Conservation (phyloP, 2,113 vertebrate genomes). For the Halichoeres trimaculatus region DNA sequence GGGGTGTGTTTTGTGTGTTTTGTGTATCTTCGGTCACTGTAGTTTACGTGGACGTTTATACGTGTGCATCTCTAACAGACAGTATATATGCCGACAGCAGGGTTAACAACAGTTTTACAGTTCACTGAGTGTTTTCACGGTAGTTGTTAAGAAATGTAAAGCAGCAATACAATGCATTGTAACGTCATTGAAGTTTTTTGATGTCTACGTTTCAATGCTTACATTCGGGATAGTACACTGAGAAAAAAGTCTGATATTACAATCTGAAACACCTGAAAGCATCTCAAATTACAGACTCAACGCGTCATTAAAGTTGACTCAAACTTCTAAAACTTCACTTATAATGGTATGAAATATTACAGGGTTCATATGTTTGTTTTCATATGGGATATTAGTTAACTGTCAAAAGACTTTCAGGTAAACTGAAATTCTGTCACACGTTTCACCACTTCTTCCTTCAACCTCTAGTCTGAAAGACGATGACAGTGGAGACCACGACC, state of each 20-base stretch:
- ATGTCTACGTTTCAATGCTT: neutral
- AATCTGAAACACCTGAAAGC: neutral
- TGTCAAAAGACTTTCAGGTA: neutral
- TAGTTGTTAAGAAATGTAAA: neutral
- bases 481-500: conserved; percentile 87
- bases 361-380: neutral
- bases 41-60: neutral
- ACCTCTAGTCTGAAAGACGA: conserved; percentile 85
- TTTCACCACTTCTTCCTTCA: conserved; percentile 4
- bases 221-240: neutral
- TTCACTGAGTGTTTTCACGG: neutral
- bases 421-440: neutral
- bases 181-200: too few species aligned
- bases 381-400: neutral
- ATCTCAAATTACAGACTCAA: neutral
- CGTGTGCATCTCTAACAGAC: neutral
- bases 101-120: neutral
- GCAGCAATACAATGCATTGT: too few species aligned
- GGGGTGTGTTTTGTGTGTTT: neutral
- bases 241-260: neutral
- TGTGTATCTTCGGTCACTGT: neutral
- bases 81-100: neutral
- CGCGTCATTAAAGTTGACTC: neutral
- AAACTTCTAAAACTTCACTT: neutral
- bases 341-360: too few species aligned